Evolutionary conservation across 1,140 invertebrate genomes (phyloP).

Genomic region (Drosophila kohkoa): DNA sequence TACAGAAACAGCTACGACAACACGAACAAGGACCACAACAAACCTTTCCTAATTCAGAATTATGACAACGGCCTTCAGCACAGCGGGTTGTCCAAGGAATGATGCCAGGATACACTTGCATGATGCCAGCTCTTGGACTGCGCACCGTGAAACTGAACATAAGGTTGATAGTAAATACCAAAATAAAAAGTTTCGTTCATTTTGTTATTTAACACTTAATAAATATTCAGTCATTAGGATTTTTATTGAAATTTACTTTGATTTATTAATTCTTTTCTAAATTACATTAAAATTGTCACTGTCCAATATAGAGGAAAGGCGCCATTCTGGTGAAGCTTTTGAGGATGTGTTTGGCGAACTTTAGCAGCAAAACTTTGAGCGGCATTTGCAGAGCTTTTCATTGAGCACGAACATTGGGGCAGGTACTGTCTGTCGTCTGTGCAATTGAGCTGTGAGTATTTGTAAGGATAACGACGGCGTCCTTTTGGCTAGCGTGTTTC

Average conservation of each 20-base stretch:
- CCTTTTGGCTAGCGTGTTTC: slow-evolving; percentile 44
- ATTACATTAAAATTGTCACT: not conserved
- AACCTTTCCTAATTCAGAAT: slow-evolving; percentile 79
- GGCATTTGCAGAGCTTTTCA: slow-evolving; percentile 60
- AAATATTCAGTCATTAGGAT: no score
- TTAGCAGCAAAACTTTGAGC: slow-evolving; percentile 43
- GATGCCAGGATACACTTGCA: slow-evolving; percentile 29
- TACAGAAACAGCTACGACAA: slow-evolving; percentile 36
- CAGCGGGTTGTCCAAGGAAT: slow-evolving; percentile 6
- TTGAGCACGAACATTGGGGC: slow-evolving; percentile 63
- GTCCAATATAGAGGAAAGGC: not conserved
- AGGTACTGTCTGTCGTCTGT: slow-evolving; percentile 28
- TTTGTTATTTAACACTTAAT: not conserved
- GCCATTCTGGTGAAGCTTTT: slow-evolving; percentile 45
- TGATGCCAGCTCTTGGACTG: slow-evolving; percentile 33
- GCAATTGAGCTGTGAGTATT: slow-evolving; percentile 9
- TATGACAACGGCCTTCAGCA: slow-evolving; percentile 75
- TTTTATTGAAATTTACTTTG: no score
- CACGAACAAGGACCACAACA: slow-evolving; percentile 62
- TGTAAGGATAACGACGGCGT: slow-evolving; percentile 39
- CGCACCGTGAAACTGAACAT: slow-evolving; percentile 9
- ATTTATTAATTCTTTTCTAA: not conserved
- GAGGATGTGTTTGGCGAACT: slow-evolving; percentile 50
- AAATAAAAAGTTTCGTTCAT: not conserved
- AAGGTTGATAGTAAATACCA: no score